Percentiles rank a stretch among this genome's conserved stretches.
Conservation (phyloP, 2,113 vertebrate genomes). For the Pangasianodon gigas region DNA sequence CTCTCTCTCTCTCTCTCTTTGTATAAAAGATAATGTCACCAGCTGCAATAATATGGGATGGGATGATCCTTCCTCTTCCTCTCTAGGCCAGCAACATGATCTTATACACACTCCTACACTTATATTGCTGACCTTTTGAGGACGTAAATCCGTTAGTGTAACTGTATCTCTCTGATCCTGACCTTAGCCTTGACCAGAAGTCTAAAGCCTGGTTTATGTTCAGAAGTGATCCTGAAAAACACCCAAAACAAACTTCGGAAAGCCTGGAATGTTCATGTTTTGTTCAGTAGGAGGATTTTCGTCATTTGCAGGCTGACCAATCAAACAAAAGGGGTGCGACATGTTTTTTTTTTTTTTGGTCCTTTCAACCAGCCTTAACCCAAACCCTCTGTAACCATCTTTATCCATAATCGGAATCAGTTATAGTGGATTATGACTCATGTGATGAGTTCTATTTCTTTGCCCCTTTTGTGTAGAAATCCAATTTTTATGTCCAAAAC, state of each 20-base stretch:
- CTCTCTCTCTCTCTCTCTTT: constrained; percentile 5
- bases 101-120: not conserved
- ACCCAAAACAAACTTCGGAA: not conserved
- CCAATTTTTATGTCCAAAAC: not conserved
- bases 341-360: not conserved
- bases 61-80: constrained; percentile 68
- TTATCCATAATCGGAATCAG: not conserved
- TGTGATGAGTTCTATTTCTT: not conserved
- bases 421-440: not conserved
- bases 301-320: not conserved
- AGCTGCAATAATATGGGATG: constrained; percentile 74
- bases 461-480: not conserved
- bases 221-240: not conserved
- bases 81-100: not conserved
- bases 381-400: too few relatives aligned
- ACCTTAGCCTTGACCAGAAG: not conserved
- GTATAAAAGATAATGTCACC: constrained; percentile 46
- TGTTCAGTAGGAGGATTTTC: constrained; percentile 4
- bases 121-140: not conserved
- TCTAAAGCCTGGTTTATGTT: constrained; percentile 9
- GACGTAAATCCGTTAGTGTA: not conserved
- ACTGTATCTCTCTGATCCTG: not conserved
- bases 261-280: not conserved
- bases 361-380: not conserved
- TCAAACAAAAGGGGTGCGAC: not conserved